A percentile compares a stretch with the other conserved stretches of the same genome.
These are phyloP conservation scores for Lagorchestes hirsutus DNA, from an alignment of 2,797 vertebrate genomes.

Conservation along the genomic window DNA sequence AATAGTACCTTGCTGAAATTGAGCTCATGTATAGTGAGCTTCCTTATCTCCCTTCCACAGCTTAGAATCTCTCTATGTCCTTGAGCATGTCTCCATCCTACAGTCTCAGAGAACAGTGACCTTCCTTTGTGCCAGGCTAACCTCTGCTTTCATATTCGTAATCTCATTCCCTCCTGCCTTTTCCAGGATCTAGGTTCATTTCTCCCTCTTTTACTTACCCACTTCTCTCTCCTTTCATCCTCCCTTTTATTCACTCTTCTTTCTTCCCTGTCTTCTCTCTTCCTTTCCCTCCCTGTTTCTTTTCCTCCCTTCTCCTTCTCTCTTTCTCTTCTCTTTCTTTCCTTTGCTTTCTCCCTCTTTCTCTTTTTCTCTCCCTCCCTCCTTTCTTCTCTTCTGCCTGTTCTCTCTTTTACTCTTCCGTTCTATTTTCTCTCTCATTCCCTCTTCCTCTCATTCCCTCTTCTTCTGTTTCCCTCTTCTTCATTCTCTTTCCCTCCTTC, in stretches of 20 bases:
- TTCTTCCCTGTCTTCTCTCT: background rate
- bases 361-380: background rate
- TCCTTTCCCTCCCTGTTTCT: background rate
- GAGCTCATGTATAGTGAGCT: background rate
- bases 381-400: background rate
- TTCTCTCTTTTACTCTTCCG: background rate
- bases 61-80: background rate
- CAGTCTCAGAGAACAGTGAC: background rate
- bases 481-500: background rate
- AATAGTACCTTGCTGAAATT: background rate
- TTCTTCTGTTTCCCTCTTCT: background rate
- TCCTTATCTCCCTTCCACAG: background rate
- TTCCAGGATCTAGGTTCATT: background rate
- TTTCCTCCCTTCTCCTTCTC: background rate
- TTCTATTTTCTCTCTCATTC: background rate
- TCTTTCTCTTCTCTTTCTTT: no score
- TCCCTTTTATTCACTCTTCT: background rate
- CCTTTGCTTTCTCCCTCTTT: background rate
- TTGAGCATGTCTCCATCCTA: background rate
- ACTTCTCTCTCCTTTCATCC: background rate
- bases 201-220: background rate
- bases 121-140: background rate
- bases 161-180: background rate
- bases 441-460: background rate
- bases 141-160: background rate